A percentile compares a stretch with the other conserved stretches of the same genome.
Conservation (phyloP, 2,113 vertebrate species). For the Oceanites oceanicus region DNA sequence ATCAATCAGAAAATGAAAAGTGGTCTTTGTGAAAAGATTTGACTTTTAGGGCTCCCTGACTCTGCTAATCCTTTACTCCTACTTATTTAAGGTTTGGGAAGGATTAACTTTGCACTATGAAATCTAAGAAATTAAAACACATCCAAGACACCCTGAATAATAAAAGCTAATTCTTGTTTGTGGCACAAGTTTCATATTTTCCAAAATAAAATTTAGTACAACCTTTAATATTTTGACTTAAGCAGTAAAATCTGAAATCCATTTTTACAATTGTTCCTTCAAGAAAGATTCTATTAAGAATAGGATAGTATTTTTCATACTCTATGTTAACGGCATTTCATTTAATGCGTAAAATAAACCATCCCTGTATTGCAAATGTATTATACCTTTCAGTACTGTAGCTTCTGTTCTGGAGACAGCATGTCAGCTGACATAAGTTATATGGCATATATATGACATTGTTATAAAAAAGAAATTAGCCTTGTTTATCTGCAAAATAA, state of each 20-base stretch:
- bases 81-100: neutral
- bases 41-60: neutral
- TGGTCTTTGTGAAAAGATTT: neutral
- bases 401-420: neutral
- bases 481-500: conserved; percentile 36
- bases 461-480: neutral
- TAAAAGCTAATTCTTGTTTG: neutral
- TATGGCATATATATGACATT: too few relatives aligned
- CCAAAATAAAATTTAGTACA: neutral
- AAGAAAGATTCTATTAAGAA: neutral
- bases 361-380: neutral
- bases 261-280: neutral
- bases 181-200: neutral
- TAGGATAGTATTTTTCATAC: neutral
- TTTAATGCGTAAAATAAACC: conserved; percentile 7
- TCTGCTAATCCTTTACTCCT: neutral
- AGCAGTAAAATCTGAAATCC: neutral
- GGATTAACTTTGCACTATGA: neutral
- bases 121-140: neutral
- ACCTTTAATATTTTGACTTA: neutral
- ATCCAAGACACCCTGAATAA: neutral
- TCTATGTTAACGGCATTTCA: neutral
- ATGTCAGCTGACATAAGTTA: neutral
- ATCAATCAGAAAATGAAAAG: neutral
- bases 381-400: neutral